phyloP scores from a whole-genome alignment of 1,140 invertebrate genomes.

The Teleogryllus occipitalis region DNA sequence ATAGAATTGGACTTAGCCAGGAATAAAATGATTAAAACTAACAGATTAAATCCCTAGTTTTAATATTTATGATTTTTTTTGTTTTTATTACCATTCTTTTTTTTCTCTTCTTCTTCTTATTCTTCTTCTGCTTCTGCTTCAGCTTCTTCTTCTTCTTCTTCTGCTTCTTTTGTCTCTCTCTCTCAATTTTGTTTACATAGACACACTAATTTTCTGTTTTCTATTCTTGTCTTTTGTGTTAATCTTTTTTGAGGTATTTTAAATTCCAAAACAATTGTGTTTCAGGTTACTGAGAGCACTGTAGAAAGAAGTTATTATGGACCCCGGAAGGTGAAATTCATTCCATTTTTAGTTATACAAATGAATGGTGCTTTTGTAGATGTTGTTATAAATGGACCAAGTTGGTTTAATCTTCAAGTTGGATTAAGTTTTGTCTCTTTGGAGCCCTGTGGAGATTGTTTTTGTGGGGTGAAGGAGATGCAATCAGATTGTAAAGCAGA shows the following conservation, averaged over 20 bases:
- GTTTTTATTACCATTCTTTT: no score
- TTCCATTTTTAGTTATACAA: conserved; percentile 34
- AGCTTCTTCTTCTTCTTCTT: no score
- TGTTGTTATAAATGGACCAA: conserved; percentile 31
- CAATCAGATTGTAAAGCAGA: no score
- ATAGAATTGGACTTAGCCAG: no score
- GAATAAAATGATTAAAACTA: no score
- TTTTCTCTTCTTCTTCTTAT: no score
- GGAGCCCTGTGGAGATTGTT: conserved; percentile 33
- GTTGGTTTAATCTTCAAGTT: conserved; percentile 37
- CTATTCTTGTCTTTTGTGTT: neutral
- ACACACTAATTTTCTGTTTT: neutral
- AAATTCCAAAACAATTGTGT: neutral
- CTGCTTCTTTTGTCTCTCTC: no score
- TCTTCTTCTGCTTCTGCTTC: no score
- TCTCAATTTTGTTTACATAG: neutral
- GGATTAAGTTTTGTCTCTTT: conserved; percentile 34
- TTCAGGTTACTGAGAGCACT: conserved; percentile 27
- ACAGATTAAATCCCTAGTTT: no score
- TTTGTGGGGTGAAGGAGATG: conserved; percentile 28
- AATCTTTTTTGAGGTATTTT: neutral
- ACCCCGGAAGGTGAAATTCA: conserved; percentile 32
- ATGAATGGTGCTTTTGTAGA: conserved; percentile 36
- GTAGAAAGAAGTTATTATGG: conserved; percentile 33
- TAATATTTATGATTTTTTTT: no score